Evolutionary conservation across 2,797 vertebrate species (phyloP).

Genomic region (Ataeniobius toweri): DNA sequence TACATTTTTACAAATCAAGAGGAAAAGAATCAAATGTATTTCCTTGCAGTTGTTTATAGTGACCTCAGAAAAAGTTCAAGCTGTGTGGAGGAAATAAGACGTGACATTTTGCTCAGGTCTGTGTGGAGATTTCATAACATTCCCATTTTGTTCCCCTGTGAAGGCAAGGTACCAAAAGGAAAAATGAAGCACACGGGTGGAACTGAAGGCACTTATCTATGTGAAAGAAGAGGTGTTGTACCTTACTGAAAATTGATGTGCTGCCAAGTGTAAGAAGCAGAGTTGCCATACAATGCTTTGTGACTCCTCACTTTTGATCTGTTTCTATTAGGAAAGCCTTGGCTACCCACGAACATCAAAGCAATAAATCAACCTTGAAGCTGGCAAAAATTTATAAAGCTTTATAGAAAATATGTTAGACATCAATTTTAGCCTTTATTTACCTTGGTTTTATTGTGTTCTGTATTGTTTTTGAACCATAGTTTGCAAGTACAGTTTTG

Average conservation of each 20-base stretch:
- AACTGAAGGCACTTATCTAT: conserved; percentile 3
- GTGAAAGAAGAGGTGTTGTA: conserved; percentile 1
- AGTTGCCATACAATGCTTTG: conserved; percentile 4
- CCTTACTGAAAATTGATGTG: conserved; percentile 13
- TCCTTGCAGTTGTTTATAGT: conserved; percentile 5
- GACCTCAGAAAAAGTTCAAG: conserved; percentile 1
- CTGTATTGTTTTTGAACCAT: neutral
- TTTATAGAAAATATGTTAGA: conserved; percentile 4
- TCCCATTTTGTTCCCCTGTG: conserved; percentile 10
- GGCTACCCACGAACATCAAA: neutral
- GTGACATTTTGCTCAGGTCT: conserved; percentile 39
- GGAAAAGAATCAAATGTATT: neutral
- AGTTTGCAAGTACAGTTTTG: neutral
- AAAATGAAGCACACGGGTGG: neutral
- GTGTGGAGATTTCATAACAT: conserved; percentile 20
- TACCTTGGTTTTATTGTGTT: neutral
- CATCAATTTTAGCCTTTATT: neutral
- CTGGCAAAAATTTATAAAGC: neutral
- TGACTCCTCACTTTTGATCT: conserved; percentile 1
- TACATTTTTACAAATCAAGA: conserved; percentile 2
- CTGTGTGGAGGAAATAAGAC: conserved; percentile 21
- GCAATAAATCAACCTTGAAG: neutral
- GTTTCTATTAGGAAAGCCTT: neutral
- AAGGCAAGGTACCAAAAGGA: conserved; percentile 1
- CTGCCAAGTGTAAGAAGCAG: neutral